Evolutionary conservation across 1,140 invertebrate genomes (phyloP), one percentile per base, ranked within the genome.

Genomic region (Ptiloglossa arizonensis): DNA sequence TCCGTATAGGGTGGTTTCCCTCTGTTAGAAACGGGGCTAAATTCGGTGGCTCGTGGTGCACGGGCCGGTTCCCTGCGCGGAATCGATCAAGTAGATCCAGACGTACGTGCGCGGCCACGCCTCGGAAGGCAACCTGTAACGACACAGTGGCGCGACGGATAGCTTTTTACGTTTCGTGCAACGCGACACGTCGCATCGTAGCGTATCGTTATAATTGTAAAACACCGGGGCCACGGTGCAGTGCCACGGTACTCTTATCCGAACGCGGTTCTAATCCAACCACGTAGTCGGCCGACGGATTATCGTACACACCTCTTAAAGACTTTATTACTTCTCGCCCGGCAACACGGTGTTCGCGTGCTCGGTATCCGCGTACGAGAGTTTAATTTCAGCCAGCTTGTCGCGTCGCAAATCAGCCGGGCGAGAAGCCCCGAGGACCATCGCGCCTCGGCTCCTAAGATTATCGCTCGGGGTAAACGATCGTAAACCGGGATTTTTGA

Each of bases 61-160:
- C 48, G 38, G 19, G 24, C 38, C 15, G 44, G 1, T 35, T 29
- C 27, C 19, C 35, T 63, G 9, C 9, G 29, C 69, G 22, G 57
- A 52, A 63, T 72, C 70, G 70, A 72, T 72, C 50, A 63, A 50
- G 22, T 52, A 52, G 59, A 72, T 62, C 44, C 9, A 63, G 70
- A 24, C 29, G 70, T 50, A n/a, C 59, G 44, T 72, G 32, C 22
- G 32, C 44, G 44, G 69, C 69, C 70, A 72, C 57, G 46, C 69
- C 69, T 72, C 44, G 29, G 19, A 48, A 50, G 6, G 44, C 44
- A 63, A 63, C 32, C 19, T 35, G 63, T 46, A 67, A 74, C 71
- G 24, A 29, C 48, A 32, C 50, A 5, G 27, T 11, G 1, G 22
- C 13, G 5, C 9, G 11, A 32, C 24, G 5, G n/a, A 46, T 48